Conservation (phyloP, 2,888 invertebrate species). For the Atrina japonica region DNA sequence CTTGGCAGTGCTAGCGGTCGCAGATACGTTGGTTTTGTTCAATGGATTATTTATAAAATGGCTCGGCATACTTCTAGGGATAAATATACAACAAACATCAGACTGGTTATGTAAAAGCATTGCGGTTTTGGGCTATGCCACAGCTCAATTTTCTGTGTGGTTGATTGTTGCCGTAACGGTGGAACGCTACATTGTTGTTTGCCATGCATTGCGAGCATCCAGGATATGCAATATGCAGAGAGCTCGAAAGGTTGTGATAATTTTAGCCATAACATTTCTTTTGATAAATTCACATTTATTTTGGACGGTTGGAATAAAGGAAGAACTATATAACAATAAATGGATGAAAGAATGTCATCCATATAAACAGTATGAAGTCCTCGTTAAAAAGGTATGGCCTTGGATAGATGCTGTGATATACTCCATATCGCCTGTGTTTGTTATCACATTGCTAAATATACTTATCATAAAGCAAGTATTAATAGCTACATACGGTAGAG, state of each 20-base stretch:
- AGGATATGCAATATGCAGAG: constrained; percentile 69
- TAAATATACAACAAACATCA: constrained; percentile 68
- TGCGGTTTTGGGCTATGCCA: constrained; percentile 70
- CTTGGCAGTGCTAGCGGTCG: constrained; percentile 75
- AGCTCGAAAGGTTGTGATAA: constrained; percentile 69
- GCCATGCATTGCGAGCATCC: constrained; percentile 74
- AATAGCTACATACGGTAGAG: constrained; percentile 55
- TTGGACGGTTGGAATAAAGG: constrained; percentile 68
- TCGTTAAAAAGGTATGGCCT: constrained; percentile 72
- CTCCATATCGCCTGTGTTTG: constrained; percentile 73
- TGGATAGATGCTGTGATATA: constrained; percentile 78
- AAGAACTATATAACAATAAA: constrained; percentile 43
- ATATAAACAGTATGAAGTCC: constrained; percentile 36
- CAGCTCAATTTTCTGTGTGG: constrained; percentile 78
- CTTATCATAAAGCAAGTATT: constrained; percentile 76
- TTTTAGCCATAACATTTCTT: constrained; percentile 64
- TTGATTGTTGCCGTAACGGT: constrained; percentile 78
- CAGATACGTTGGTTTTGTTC: constrained; percentile 76
- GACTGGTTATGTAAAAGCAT: constrained; percentile 74
- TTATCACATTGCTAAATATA: constrained; percentile 72
- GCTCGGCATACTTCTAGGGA: constrained; percentile 72
- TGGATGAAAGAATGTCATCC: constrained; percentile 56
- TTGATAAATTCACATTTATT: constrained; percentile 74
- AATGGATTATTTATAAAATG: constrained; percentile 76
- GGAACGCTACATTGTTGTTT: constrained; percentile 78